Evolutionary conservation across 2,113 vertebrate genomes (phyloP).

Genomic region (Australoheros scitulus): DNA sequence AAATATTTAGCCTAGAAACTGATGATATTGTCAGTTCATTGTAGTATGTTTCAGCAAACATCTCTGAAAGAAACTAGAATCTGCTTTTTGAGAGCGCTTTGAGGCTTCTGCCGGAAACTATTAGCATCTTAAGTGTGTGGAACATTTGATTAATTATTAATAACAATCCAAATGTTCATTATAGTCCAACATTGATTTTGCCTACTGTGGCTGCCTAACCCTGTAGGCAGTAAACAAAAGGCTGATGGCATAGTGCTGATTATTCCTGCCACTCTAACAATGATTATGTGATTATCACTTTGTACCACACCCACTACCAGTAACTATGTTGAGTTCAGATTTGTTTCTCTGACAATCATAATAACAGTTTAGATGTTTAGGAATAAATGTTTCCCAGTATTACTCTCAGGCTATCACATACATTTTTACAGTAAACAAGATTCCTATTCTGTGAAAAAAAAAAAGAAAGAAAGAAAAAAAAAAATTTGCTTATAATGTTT

Average conservation of each 20-base stretch:
- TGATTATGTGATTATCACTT: slow-evolving; percentile 44
- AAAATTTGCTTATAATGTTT: neutral
- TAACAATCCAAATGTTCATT: slow-evolving; percentile 58
- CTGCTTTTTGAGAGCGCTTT: slow-evolving; percentile 54
- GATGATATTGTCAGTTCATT: neutral
- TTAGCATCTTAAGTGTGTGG: slow-evolving; percentile 70
- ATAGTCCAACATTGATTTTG: slow-evolving; percentile 59
- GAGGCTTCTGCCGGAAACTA: slow-evolving; percentile 63
- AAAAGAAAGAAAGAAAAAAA: neutral
- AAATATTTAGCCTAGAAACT: neutral
- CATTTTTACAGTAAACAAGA: neutral
- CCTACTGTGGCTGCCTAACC: slow-evolving; percentile 51
- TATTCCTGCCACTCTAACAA: slow-evolving; percentile 49
- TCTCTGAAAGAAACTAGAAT: slow-evolving; percentile 15
- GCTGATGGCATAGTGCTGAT: slow-evolving; percentile 62
- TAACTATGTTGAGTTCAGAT: slow-evolving; percentile 15
- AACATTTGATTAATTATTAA: slow-evolving; percentile 80
- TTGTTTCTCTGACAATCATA: slow-evolving; percentile 29
- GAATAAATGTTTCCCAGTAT: neutral
- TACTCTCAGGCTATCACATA: neutral
- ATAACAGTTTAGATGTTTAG: neutral
- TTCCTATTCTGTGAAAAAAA: neutral
- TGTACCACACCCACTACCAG: slow-evolving; percentile 48
- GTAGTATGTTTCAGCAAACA: neutral
- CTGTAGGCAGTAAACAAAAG: slow-evolving; percentile 44